Base-by-base conservation (phyloP, 2,888 invertebrate species). In the Physocephala rufipes region DNA sequence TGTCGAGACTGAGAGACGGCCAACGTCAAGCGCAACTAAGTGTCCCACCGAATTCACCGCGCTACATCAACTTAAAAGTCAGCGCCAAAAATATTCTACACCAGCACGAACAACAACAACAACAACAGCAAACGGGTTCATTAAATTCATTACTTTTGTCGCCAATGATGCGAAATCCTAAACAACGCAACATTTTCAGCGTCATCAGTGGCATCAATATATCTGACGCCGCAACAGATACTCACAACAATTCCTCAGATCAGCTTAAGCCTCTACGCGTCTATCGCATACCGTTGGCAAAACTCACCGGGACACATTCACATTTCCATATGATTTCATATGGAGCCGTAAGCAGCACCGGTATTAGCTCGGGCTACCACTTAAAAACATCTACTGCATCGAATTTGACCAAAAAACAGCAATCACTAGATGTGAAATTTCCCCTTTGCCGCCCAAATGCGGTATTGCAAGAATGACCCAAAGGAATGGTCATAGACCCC, bases 221-320 rank as follows among this genome's bases (percentile, higher is more conserved):
- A 2, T 53, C 58, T 24, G 45, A 9, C 58, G 74, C 55, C 21
- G 70, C 71, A 28, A 65, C 47, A 1, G 78, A 75, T 28, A 59
- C 61, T 15, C 74, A 73, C 21, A 75, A 77, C 2, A 74, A 70
- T 19, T 81, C 81, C 4, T 79, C 81, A 19, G 82, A 82, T 67
- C 80, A 81, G 2, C 67, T 79, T 13, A 82, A 83, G 67, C 82
- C 83, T 1, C 74, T 83, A 28, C 78, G 82, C 13, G 78, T 83
- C n/a, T 83, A 81, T 74, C 78, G 82, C 51, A 83, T 83, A 67
- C 83, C 82, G 2, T 70, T 83, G 61, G 78, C 80, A 28, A 82
- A 83, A 65, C 68, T 83, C 21, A 82, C 81, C 15, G 82, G 83
- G 0, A 77, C 81, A 0, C 81, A 82, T 72, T 83, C 82, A 9